Conservation (phyloP, 2,888 invertebrate species). For the Junonia oenone region DNA sequence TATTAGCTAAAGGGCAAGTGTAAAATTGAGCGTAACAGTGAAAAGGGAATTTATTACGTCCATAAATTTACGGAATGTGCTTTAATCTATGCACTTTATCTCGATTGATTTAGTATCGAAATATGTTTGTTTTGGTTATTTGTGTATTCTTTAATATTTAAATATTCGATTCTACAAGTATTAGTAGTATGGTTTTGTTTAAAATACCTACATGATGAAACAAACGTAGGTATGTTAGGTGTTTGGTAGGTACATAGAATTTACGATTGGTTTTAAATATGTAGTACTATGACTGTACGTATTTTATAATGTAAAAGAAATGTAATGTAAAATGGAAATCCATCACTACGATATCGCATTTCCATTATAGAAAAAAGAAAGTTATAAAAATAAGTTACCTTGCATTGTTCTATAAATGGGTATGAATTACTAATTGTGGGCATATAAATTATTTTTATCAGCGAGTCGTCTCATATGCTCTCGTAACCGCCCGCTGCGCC, state of each 20-base stretch:
- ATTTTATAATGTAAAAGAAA: too few relatives aligned
- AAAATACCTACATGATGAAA: too few relatives aligned
- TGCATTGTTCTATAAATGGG: too few relatives aligned
- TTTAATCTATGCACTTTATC: neutral
- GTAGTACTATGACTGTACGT: too few relatives aligned
- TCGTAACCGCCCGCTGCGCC: slow-evolving; percentile 14
- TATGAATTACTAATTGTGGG: neutral
- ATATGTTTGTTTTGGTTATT: neutral
- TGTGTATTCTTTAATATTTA: neutral
- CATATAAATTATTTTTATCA: neutral
- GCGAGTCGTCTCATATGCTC: neutral
- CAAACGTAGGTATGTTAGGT: too few relatives aligned
- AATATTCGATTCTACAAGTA: too few relatives aligned
- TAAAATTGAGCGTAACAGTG: neutral
- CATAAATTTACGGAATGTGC: neutral
- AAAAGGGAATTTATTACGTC: neutral
- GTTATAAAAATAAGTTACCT: neutral
- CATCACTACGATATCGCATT: too few relatives aligned
- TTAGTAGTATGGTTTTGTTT: too few relatives aligned
- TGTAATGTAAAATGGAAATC: too few relatives aligned
- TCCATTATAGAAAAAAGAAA: too few relatives aligned
- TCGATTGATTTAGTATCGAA: neutral
- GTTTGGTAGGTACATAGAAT: too few relatives aligned
- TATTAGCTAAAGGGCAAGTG: slow-evolving; percentile 12
- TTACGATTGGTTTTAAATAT: too few relatives aligned